phyloP scores from a whole-genome alignment of 2,888 invertebrate species.

The Drosophila nigritarsus region DNA sequence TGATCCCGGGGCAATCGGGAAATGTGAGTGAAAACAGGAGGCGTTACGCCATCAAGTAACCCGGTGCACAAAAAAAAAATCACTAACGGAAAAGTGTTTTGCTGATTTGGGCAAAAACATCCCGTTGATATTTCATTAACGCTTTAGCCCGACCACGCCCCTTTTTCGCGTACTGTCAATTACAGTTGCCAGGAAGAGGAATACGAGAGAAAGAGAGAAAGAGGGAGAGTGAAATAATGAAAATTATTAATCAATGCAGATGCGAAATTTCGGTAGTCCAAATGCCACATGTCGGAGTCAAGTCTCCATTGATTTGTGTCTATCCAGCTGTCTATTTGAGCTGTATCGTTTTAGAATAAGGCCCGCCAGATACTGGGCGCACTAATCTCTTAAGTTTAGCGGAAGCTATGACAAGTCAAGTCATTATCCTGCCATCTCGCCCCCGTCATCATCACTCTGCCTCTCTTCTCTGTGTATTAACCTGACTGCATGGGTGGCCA shows the following conservation, averaged over 20 bases:
- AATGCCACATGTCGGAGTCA: neutral
- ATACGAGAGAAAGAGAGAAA: conserved; percentile 18
- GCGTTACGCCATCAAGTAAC: conserved; percentile 42
- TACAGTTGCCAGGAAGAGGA: conserved; percentile 57
- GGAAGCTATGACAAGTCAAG: conserved; percentile 79
- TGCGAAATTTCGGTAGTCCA: conserved; percentile 26
- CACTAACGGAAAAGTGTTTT: conserved; percentile 44
- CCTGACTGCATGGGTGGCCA: conserved; percentile 48
- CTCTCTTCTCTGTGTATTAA: conserved; percentile 10
- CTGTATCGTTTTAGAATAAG: conserved; percentile 14
- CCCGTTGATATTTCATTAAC: conserved; percentile 75
- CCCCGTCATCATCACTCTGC: neutral
- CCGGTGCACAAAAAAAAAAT: conserved; percentile 19
- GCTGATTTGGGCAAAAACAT: conserved; percentile 62
- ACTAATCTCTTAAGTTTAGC: conserved; percentile 70
- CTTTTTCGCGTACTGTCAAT: conserved; percentile 57
- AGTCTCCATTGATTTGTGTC: conserved; percentile 10
- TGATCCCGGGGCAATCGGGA: conserved; percentile 46
- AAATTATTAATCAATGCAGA: conserved; percentile 69
- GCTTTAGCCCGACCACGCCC: conserved; percentile 63
- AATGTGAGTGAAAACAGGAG: conserved; percentile 47
- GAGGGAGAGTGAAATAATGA: conserved; percentile 15
- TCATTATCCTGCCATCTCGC: conserved; percentile 63
- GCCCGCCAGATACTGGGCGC: conserved; percentile 32
- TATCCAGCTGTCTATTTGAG: conserved; percentile 43